Percentiles rank a stretch among this genome's conserved stretches.
Conservation (phyloP, 1,140 invertebrate species). For the Lycorma delicatula region DNA sequence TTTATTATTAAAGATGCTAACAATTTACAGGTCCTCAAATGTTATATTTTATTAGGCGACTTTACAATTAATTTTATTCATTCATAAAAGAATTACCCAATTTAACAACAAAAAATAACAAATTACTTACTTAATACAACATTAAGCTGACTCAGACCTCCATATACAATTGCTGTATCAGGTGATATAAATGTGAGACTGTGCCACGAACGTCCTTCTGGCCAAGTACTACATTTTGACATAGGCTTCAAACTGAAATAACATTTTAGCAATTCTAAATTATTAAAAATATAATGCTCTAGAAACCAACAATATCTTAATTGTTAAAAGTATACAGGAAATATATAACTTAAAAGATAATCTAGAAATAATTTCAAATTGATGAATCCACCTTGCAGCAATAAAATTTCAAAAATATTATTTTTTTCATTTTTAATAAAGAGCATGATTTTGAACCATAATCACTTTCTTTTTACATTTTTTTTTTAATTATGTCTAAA, state of each 20-base stretch:
- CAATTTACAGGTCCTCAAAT: too few species aligned
- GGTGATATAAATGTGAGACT: conserved; percentile 35
- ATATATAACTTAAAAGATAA: neutral
- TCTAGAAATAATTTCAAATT: neutral
- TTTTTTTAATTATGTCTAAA: too few species aligned
- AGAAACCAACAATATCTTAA: neutral
- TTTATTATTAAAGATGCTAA: too few species aligned
- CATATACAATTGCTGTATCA: conserved; percentile 37
- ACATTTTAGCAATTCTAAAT: neutral
- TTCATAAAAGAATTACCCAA: too few species aligned
- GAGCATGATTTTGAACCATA: too few species aligned
- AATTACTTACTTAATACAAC: too few species aligned
- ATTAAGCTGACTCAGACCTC: too few species aligned
- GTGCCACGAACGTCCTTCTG: conserved; percentile 41
- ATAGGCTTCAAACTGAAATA: conserved; percentile 20
- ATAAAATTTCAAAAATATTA: neutral
- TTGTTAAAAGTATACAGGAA: neutral
- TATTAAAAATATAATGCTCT: neutral
- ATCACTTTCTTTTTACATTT: too few species aligned
- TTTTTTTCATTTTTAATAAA: neutral
- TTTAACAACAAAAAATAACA: too few species aligned
- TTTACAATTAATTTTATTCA: too few species aligned
- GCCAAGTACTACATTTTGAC: conserved; percentile 19
- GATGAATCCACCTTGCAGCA: neutral
- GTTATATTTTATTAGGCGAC: too few species aligned